phyloP scores from a whole-genome alignment of 1,140 invertebrate genomes.

The Tyrophagus putrescentiae region DNA sequence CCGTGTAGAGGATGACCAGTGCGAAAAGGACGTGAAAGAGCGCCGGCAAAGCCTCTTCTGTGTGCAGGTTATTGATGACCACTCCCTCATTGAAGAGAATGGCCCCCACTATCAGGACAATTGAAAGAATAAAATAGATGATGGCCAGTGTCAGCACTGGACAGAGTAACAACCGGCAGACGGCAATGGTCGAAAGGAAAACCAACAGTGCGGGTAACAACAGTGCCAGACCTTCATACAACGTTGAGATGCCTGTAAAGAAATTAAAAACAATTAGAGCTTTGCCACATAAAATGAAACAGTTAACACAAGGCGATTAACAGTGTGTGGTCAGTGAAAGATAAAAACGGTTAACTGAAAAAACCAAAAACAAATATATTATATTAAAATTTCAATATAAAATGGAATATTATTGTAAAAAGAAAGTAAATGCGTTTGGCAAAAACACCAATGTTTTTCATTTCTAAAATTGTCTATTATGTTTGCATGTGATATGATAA shows the following conservation, averaged over 20 bases:
- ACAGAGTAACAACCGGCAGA: constrained; percentile 5
- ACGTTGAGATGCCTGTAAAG: neutral
- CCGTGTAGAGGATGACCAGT: neutral
- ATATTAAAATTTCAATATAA: no score
- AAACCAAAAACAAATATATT: no score
- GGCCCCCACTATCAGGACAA: neutral
- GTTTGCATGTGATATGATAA: no score
- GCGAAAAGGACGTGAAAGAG: neutral
- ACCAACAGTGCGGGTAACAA: neutral
- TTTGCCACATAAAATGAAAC: no score
- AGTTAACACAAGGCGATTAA: no score
- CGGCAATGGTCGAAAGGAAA: neutral
- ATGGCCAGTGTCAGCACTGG: constrained; percentile 10
- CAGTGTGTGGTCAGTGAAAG: no score
- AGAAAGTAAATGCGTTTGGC: no score
- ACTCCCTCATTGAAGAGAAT: neutral
- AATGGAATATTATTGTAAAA: no score
- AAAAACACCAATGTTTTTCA: no score
- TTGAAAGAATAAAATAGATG: neutral
- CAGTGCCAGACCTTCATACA: neutral
- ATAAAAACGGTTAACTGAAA: no score
- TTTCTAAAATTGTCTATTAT: no score
- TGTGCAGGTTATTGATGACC: neutral
- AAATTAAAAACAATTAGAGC: no score
- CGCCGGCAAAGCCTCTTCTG: neutral